These are phyloP conservation scores for Colostygia pectinataria DNA, from an alignment of 2,888 invertebrate genomes.

Conservation along the genomic window DNA sequence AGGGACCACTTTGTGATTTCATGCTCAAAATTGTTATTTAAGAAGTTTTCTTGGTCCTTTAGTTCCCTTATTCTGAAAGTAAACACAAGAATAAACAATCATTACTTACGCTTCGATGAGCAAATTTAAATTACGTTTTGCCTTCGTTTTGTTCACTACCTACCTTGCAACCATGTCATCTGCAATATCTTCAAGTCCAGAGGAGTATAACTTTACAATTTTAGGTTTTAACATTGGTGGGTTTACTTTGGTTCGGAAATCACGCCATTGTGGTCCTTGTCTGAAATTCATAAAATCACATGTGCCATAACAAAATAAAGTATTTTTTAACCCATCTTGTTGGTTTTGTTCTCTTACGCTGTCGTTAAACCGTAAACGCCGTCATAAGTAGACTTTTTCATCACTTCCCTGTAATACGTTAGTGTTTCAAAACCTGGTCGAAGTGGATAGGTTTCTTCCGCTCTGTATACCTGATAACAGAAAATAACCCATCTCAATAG, in stretches of 20 bases:
- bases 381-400: conserved; percentile 55
- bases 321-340: too few relatives aligned
- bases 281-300: conserved; percentile 49
- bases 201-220: conserved; percentile 75
- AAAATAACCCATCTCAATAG: not conserved
- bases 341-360: conserved; percentile 59
- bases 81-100: not conserved
- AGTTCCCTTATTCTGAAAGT: conserved; percentile 60
- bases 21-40: conserved; percentile 67
- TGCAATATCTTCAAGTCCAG: conserved; percentile 76
- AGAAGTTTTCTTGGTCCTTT: conserved; percentile 51
- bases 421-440: conserved; percentile 66
- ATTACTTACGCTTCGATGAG: too few relatives aligned
- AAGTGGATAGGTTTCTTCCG: conserved; percentile 66
- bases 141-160: not conserved
- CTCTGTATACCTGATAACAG: conserved; percentile 59
- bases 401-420: conserved; percentile 60
- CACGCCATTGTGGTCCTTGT: conserved; percentile 86
- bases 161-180: conserved; percentile 64
- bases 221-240: conserved; percentile 86
- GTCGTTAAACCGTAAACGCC: conserved; percentile 65
- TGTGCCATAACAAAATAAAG: not conserved
- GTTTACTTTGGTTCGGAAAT: conserved; percentile 86
- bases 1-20: conserved; percentile 85
- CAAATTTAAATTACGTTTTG: too few relatives aligned